Evolutionary conservation across 2,113 vertebrate genomes (phyloP).

Genomic region (Melanocharis versteri): DNA sequence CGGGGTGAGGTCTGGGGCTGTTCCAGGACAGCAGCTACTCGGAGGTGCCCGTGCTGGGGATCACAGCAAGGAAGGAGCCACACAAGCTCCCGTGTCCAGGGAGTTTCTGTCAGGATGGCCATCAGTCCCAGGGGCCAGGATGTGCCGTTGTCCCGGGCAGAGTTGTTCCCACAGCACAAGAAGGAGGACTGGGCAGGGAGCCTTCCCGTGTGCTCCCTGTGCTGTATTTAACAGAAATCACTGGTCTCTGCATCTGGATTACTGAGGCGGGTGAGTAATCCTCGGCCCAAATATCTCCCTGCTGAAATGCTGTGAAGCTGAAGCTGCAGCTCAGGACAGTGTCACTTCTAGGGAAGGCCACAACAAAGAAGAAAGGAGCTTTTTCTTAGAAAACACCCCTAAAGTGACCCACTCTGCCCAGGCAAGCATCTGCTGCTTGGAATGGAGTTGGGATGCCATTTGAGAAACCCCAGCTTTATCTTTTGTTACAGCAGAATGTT

Average conservation of each 20-base stretch:
- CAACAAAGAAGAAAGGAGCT: not conserved
- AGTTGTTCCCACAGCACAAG: too few relatives aligned
- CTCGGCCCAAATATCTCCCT: not conserved
- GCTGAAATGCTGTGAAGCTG: not conserved
- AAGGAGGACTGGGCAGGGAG: not conserved
- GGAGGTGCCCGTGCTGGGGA: accelerated
- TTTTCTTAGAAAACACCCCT: not conserved
- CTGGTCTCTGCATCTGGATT: not conserved
- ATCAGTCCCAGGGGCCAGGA: accelerated
- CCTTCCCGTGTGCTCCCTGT: not conserved
- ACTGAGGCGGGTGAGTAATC: not conserved
- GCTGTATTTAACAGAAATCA: not conserved
- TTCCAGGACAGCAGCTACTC: accelerated
- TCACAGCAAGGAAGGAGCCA: not conserved
- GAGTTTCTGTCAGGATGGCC: accelerated
- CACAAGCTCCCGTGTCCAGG: not conserved
- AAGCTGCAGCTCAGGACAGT: not conserved
- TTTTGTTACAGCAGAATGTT: not conserved
- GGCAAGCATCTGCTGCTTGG: not conserved
- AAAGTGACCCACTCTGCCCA: not conserved
- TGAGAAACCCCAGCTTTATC: not conserved
- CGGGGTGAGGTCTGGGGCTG: accelerated
- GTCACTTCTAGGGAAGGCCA: not conserved
- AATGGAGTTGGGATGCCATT: not conserved
- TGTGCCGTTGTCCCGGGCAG: accelerated